Conservation (phyloP, 1,140 invertebrate species). For the Calosoma granatense region DNA sequence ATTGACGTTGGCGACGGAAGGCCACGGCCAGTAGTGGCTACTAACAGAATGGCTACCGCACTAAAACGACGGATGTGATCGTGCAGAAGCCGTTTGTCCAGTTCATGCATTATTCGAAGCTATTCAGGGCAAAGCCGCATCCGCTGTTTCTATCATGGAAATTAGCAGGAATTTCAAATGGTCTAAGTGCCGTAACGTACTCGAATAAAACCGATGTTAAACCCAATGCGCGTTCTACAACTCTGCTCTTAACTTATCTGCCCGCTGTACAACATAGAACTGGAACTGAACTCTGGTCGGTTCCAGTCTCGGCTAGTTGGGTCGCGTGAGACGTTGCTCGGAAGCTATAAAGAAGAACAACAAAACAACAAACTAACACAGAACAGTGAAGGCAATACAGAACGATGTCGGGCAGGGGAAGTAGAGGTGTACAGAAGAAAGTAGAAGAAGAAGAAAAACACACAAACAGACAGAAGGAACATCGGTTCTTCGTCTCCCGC, state of each 20-base stretch:
- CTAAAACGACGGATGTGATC: neutral
- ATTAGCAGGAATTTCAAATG: conserved; percentile 15
- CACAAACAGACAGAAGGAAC: neutral
- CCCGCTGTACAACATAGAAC: neutral
- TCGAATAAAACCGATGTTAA: conserved; percentile 9
- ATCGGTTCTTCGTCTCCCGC: too few species aligned
- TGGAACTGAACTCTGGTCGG: too few species aligned
- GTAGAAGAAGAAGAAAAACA: neutral
- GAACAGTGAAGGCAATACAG: too few species aligned
- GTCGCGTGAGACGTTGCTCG: neutral
- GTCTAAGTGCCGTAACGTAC: conserved; percentile 17
- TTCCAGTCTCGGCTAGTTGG: too few species aligned
- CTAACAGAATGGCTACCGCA: too few species aligned
- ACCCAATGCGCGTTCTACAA: neutral
- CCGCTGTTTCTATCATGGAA: conserved; percentile 17
- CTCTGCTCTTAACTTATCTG: neutral
- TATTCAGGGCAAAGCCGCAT: conserved; percentile 15
- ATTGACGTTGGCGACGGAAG: too few species aligned
- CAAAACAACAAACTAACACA: too few species aligned
- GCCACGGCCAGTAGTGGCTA: too few species aligned
- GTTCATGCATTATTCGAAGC: conserved; percentile 20
- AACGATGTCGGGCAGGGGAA: too few species aligned
- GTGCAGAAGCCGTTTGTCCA: conserved; percentile 14
- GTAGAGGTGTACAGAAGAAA: neutral
- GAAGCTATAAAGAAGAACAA: too few species aligned